Evolutionary conservation across 2,888 invertebrate genomes (phyloP), one percentile per base, ranked within the genome.

Genomic region (Altica lythri): DNA sequence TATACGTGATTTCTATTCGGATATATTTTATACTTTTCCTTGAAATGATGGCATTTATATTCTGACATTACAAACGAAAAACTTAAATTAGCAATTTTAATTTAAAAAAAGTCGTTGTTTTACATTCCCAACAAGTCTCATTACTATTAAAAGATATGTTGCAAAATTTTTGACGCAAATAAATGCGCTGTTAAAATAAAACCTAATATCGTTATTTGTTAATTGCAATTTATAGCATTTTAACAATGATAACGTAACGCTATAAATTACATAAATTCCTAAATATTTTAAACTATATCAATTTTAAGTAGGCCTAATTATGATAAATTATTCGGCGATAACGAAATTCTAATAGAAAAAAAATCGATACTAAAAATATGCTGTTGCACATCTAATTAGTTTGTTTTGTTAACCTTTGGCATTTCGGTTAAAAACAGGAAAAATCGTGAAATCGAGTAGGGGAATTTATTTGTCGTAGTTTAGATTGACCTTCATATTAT

Each of bases 371-470:
- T 30, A 19, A 34, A 47, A 40, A 38, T 32, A 42, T 53, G 53
- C 45, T 53, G 42, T 47, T 53, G 46, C 47, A 22, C 34, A 53
- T 47, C 34, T 53, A 53, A 53, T 47, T 27, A 42, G 30, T 46
- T 53, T 53, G 47, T 53, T 53, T 40, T 47, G 32, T 18, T 35
- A 53, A 53, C 53, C 53, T 53, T 53, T 53, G 47, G 42, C 53
- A 42, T 53, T 53, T 47, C 53, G 40, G 47, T 42, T 53, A 18
- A 25, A 43, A 40, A 42, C 40, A 53, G 53, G 47, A 53, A 47
- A 49, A 52, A 53, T 47, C 42, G 19, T 40, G 34, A 34, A 53
- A 53, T 47, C 47, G 42, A 53, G 14, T 40, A 22, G 19, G 18
- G 17, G 45, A 16, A 47, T 34, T 42, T 40, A 25, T 47, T 53